These are phyloP conservation scores for Pollicipes pollicipes DNA, from an alignment of 1,140 invertebrate species.

Conservation along the genomic window DNA sequence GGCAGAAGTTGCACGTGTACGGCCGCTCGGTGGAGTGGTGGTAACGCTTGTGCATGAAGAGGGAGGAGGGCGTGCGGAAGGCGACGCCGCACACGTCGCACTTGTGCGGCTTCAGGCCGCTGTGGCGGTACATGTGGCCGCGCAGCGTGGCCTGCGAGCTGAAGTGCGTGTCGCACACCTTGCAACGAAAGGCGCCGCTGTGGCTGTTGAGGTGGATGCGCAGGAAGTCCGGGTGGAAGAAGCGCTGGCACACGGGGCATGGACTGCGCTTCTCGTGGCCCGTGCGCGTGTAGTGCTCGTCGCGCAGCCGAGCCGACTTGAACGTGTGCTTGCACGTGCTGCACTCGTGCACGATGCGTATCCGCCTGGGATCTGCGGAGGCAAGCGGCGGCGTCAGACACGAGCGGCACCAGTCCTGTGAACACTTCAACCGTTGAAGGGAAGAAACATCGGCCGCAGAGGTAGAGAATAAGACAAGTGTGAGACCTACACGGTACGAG, in stretches of 20 bases:
- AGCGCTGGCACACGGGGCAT: not conserved
- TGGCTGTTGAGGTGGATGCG: not conserved
- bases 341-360: not conserved
- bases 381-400: too few relatives aligned
- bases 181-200: not conserved
- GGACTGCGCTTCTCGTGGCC: slow-evolving; percentile 4
- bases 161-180: not conserved
- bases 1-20: not conserved
- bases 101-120: not conserved
- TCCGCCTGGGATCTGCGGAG: not conserved
- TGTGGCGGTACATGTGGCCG: not conserved
- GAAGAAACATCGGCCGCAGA: too few relatives aligned
- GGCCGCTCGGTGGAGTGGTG: not conserved
- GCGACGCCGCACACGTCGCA: not conserved
- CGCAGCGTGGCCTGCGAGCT: not conserved
- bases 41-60: not conserved
- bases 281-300: not conserved
- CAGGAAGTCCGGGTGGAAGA: slow-evolving; percentile 1
- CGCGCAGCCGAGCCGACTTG: not conserved
- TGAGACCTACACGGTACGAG: too few relatives aligned
- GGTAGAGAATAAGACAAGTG: too few relatives aligned
- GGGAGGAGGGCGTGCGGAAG: not conserved
- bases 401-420: too few relatives aligned
- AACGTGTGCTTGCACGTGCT: not conserved
- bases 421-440: too few relatives aligned